phyloP scores from a whole-genome alignment of 2,888 invertebrate species.

The Didymodactylos carnosus region DNA sequence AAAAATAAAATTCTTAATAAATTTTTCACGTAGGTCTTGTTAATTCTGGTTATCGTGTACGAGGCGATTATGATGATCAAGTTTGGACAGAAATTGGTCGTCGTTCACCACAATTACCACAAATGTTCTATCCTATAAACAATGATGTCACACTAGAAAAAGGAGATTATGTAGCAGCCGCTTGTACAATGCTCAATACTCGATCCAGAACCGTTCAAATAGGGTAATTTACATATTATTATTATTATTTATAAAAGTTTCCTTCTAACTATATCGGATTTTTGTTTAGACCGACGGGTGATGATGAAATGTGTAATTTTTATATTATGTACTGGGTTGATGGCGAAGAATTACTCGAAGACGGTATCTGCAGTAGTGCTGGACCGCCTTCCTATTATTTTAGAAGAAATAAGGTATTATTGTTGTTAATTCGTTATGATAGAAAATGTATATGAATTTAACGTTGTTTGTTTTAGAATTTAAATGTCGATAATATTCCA shows the following conservation, averaged over 20 bases:
- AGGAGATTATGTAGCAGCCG: slow-evolving; percentile 27
- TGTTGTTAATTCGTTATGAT: not conserved
- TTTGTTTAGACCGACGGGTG: slow-evolving; percentile 22
- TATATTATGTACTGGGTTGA: slow-evolving; percentile 31
- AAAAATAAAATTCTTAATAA: no score
- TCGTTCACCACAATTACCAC: slow-evolving; percentile 26
- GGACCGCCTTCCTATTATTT: slow-evolving; percentile 14
- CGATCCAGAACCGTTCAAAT: slow-evolving; percentile 14
- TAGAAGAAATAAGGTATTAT: not conserved
- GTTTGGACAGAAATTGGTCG: slow-evolving; percentile 32
- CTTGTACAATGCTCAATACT: slow-evolving; percentile 24
- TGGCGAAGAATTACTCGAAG: slow-evolving; percentile 18
- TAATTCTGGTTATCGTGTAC: slow-evolving; percentile 28
- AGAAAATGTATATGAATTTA: not conserved
- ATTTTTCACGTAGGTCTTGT: slow-evolving; percentile 19
- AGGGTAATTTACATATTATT: slow-evolving; percentile 1
- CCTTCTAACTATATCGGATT: not conserved
- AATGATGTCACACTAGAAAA: slow-evolving; percentile 20
- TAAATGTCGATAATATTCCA: not conserved
- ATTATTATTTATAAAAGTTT: not conserved
- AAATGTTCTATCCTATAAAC: slow-evolving; percentile 33
- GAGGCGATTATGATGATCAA: slow-evolving; percentile 19
- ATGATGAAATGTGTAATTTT: slow-evolving; percentile 34
- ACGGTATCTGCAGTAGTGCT: slow-evolving; percentile 13
- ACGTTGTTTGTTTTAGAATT: not conserved